Percentiles rank a stretch among this genome's conserved stretches.
These are phyloP conservation scores for Liparis tanakae DNA, from an alignment of 2,797 vertebrate species.

Conservation along the genomic window DNA sequence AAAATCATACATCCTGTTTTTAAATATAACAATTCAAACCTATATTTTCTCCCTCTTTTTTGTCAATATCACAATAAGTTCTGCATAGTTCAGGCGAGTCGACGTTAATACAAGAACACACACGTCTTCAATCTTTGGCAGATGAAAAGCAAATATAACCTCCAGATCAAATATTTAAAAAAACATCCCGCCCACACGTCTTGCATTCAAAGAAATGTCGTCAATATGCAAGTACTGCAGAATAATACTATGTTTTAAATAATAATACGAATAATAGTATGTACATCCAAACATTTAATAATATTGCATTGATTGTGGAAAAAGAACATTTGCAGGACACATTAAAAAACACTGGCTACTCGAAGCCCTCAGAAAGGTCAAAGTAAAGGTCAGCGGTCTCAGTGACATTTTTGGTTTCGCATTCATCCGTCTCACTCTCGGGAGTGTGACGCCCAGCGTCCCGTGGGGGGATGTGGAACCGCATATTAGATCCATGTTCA, in stretches of 20 bases:
- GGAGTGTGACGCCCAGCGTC: background rate
- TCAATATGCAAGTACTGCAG: background rate
- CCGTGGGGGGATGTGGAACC: background rate
- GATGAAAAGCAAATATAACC: background rate
- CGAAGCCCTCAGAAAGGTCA: conserved; percentile 15
- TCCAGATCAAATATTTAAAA: background rate
- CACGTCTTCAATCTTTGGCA: background rate
- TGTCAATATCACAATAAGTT: background rate
- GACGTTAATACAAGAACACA: background rate
- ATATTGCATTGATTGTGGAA: background rate
- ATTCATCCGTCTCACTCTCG: background rate
- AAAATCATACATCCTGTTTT: background rate
- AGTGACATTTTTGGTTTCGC: conserved; percentile 23
- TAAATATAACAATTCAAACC: background rate
- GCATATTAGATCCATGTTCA: background rate
- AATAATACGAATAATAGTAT: background rate
- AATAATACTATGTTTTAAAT: background rate
- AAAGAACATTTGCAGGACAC: background rate
- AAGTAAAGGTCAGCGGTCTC: conserved; percentile 18
- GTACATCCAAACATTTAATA: background rate
- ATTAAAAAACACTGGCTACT: background rate
- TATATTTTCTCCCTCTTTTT: background rate
- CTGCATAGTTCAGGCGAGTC: background rate
- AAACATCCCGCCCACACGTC: background rate
- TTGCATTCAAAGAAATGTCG: background rate